Percentiles rank a stretch among this genome's conserved stretches.
phyloP scores from a whole-genome alignment of 2,888 invertebrate genomes.

The Catocala fraxini region DNA sequence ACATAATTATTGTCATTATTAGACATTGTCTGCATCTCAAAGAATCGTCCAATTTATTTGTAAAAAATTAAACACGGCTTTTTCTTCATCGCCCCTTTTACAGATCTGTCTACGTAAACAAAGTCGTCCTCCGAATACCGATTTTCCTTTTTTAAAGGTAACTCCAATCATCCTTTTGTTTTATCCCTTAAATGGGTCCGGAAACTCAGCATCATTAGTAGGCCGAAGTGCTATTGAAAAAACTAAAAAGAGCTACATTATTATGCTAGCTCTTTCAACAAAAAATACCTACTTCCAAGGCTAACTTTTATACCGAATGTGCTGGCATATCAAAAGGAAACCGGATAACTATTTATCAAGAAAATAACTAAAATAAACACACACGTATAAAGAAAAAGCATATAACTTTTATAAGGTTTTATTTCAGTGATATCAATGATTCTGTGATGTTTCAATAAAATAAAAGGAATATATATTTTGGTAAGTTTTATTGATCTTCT shows the following conservation, averaged over 20 bases:
- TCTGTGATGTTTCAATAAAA: slow-evolving; percentile 32
- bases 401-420: slow-evolving; percentile 24
- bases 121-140: not conserved
- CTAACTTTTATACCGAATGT: too few species aligned
- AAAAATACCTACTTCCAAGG: not conserved
- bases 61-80: too few species aligned
- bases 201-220: slow-evolving; percentile 6
- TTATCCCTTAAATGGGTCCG: not conserved
- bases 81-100: too few species aligned
- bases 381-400: slow-evolving; percentile 10
- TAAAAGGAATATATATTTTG: slow-evolving; percentile 23
- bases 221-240: not conserved
- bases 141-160: not conserved
- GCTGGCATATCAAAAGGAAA: too few species aligned
- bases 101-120: slow-evolving; percentile 1
- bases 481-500: slow-evolving; percentile 40
- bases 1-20: too few species aligned
- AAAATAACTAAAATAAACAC: not conserved
- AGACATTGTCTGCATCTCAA: too few species aligned
- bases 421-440: slow-evolving; percentile 31
- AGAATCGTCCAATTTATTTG: too few species aligned
- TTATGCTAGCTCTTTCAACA: not conserved
- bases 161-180: slow-evolving; percentile 5
- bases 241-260: not conserved
- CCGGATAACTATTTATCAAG: too few species aligned